Percentiles rank a stretch among this genome's conserved stretches.
phyloP scores from a whole-genome alignment of 2,888 invertebrate species.

The Endotricha flammealis region DNA sequence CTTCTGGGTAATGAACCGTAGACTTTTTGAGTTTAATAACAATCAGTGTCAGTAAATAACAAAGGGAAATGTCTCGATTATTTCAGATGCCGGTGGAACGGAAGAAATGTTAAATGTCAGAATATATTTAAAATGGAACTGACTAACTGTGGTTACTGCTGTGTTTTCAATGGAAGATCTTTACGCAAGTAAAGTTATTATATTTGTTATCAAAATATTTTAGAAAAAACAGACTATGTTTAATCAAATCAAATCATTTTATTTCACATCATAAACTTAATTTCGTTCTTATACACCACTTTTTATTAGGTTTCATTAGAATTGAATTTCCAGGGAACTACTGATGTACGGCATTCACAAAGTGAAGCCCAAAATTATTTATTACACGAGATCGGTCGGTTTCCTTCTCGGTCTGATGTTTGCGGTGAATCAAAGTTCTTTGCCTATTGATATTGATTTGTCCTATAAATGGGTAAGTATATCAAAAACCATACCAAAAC shows the following conservation, averaged over 20 bases:
- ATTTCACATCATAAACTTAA: too few relatives aligned
- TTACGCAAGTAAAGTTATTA: slow-evolving; percentile 32
- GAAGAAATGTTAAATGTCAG: slow-evolving; percentile 44
- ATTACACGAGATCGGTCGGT: slow-evolving; percentile 26
- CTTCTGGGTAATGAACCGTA: too few relatives aligned
- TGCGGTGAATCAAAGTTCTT: slow-evolving; percentile 43
- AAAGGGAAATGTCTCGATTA: too few relatives aligned
- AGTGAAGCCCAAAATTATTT: slow-evolving; percentile 1
- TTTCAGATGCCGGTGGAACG: slow-evolving; percentile 63
- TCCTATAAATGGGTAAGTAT: slow-evolving; percentile 54
- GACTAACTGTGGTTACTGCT: slow-evolving; percentile 77
- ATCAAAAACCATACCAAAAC: too few relatives aligned
- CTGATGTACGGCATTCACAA: slow-evolving; percentile 9
- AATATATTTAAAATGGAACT: slow-evolving; percentile 65
- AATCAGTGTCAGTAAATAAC: too few relatives aligned
- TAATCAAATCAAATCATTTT: too few relatives aligned
- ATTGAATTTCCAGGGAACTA: slow-evolving; percentile 21
- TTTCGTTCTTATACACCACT: too few relatives aligned
- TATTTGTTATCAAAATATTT: not conserved
- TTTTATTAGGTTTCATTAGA: not conserved
- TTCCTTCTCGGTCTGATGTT: slow-evolving; percentile 33
- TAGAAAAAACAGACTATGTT: too few relatives aligned
- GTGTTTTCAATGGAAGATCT: slow-evolving; percentile 70
- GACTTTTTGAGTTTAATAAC: too few relatives aligned
- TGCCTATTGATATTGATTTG: slow-evolving; percentile 32